Base-by-base conservation (phyloP, 2,888 invertebrate genomes). In the Troides aeacus region DNA sequence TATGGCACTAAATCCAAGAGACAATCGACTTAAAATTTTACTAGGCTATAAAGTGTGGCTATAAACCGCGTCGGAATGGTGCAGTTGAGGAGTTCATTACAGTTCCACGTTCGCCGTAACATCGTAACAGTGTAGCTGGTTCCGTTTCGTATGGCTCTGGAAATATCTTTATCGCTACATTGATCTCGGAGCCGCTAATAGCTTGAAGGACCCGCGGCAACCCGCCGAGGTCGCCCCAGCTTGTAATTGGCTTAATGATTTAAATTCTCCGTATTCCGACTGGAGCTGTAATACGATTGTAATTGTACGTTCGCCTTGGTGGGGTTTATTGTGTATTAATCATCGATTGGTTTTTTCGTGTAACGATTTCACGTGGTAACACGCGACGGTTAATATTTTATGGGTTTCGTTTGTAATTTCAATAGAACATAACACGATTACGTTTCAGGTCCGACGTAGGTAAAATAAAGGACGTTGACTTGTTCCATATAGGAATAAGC, bases 191-290 rank as follows among this genome's bases (percentile, higher is more conserved):
- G 67, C 24, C 62, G 56, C 21, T 60, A 57, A 50, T 56, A 58
- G 57, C 21, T 61, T 46, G 64, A 64, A 69, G 66, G 69, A 23
- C 64, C 46, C n/a, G 42, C 36, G 30, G 30, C 12, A 58, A 65
- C 39, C 67, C 46, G 65, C 66, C 72, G 71, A 76, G 75, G 73
- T 66, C 72, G 66, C 59, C 57, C 59, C 63, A 61, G 64, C 69
- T 64, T 62, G 42, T 73, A 73, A 73, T 72, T 72, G 70, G 21
- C 59, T 68, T 64, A 70, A 72, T 70, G 72, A 70, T 73, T 73
- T 71, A 66, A 71, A 71, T 72, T 72, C 70, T 58, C 42, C 39
- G 71, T 66, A 72, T 60, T 60, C 64, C 59, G 63, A 15, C 46
- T 30, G 23, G 24, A 66, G 63, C 70, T 36, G 60, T 23, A 58